Base-by-base conservation (phyloP, 2,888 invertebrate species). In the Rhyacophila evoluta region DNA sequence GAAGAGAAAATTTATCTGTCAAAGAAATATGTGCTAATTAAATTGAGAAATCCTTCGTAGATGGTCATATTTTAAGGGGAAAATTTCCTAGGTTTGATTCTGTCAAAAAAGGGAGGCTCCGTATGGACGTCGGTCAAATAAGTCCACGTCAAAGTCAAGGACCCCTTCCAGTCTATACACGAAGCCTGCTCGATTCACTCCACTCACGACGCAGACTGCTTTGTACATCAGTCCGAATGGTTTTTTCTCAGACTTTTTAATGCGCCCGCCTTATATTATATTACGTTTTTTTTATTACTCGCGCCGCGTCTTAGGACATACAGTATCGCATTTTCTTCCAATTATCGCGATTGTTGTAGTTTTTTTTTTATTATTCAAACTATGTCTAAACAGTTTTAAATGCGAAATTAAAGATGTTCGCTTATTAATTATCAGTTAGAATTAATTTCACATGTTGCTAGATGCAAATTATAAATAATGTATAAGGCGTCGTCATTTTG, bases 161-260 rank as follows among this genome's bases (percentile, higher is more conserved):
- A 55, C 55, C 55, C 55, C 55, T 55, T 55, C 55, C 55, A 55
- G 55, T 55, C 55, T 55, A 19, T 19, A 55, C 25, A 55, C 55
- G 55, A 55, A 55, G 55, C 19, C 55, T 55, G 55, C 55, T 8
- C 55, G 55, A 55, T 25, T 55, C 55, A 19, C 55, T 55, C 55
- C 55, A 19, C 55, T 55, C 25, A 55, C 55, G 55, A 55, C 12
- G 15, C 39, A 39, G 39, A 39, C 55, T 19, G 55, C 55, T 55
- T 55, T 55, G 6, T 10, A 8, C 25, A 8, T 55, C 55, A 8
- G 25, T 55, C 55, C 10, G 55, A 55, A 55, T 55, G 15, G 19
- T 55, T 55, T 6, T 55, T 55, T 55, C 55, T 55, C 55, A 33
- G 15, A 25, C 29, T 55, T 55, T 25, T n/a, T 8, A 55, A 19